Percentiles rank a stretch among this genome's conserved stretches.
Evolutionary conservation across 2,888 invertebrate genomes (phyloP).

Genomic region (Deilephila porcellus): DNA sequence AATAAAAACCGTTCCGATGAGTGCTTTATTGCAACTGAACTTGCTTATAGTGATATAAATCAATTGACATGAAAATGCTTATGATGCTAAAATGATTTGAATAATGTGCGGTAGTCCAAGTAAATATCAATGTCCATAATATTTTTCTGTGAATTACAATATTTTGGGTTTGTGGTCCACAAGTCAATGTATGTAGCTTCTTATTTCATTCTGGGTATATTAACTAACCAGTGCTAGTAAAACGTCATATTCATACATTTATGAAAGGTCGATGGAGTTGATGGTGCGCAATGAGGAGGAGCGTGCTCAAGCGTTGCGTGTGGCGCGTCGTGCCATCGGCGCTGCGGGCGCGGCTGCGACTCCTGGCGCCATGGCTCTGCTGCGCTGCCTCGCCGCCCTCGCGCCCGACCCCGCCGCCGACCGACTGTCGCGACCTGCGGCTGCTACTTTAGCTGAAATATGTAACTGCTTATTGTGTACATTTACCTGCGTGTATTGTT

Average conservation of each 20-base stretch:
- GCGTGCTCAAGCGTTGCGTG: slow-evolving; percentile 94
- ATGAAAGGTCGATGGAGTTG: slow-evolving; percentile 92
- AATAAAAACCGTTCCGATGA: too few relatives aligned
- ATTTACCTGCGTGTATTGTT: neutral
- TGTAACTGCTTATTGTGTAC: slow-evolving; percentile 77
- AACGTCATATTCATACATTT: neutral
- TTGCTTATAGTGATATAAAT: too few relatives aligned
- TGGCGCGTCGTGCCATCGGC: slow-evolving; percentile 71
- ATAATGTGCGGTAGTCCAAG: too few relatives aligned
- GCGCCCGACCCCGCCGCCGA: slow-evolving; percentile 90
- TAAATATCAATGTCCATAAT: too few relatives aligned
- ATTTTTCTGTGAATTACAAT: too few relatives aligned
- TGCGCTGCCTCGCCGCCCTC: slow-evolving; percentile 92
- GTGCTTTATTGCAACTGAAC: too few relatives aligned
- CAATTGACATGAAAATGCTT: too few relatives aligned
- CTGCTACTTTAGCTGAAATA: slow-evolving; percentile 95
- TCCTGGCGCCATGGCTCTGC: slow-evolving; percentile 85
- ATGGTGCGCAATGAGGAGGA: slow-evolving; percentile 96
- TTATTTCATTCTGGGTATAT: too few relatives aligned
- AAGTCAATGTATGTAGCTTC: too few relatives aligned
- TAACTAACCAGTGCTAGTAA: too few relatives aligned
- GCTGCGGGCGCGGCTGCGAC: slow-evolving; percentile 70
- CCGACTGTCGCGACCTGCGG: slow-evolving; percentile 91
- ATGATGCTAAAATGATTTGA: too few relatives aligned
- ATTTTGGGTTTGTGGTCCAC: too few relatives aligned